Evolutionary conservation across 2,113 vertebrate species (phyloP), one percentile per base, ranked within the genome.

Genomic region (Anhinga anhinga): DNA sequence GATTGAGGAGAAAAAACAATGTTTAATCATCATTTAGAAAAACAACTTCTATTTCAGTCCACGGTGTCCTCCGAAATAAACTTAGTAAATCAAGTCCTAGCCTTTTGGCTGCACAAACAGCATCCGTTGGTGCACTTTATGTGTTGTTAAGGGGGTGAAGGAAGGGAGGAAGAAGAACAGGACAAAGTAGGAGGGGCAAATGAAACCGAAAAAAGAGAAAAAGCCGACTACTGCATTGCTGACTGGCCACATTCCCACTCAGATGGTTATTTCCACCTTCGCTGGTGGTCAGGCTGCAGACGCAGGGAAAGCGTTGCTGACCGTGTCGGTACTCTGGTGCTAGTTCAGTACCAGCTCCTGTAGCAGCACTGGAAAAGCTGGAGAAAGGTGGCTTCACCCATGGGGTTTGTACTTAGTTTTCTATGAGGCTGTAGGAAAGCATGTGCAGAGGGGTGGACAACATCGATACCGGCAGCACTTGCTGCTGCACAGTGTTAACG

Each of bases 271-370:
- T 84, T 56, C 30, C 59, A 53, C 34, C 27, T 30, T 63, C 5
- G 0, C 32, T 56, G 58, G 32, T 0, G 6, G 23, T 38, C 2
- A 2, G 13, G 44, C 47, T 61, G 78, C 59, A 70, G 58, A 11
- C 0, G 3, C 17, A 23, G 69, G 77, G 26, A 8, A 9, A 7
- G 34, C 5, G 0, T 30, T 62, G 25, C 30, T 53, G 44, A 15
- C 1, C 4, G 0, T 26, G 19, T 49, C 6, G 2, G 32, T 25
- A 49, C 29, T 21, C 16, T n/a, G 59, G 9, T 61, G 32, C 10
- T 18, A 8, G 76, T 13, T 63, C 42, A 5, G 5, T 15, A 18
- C 15, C 82, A 71, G 74, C 32, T 82, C 36, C 79, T 45, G 44
- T 2, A 56, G 55, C 40, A 30, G 23, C 30, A 34, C 73, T 74